Conservation (phyloP, 2,797 vertebrate species). For the Petrocephalus sullivani region DNA sequence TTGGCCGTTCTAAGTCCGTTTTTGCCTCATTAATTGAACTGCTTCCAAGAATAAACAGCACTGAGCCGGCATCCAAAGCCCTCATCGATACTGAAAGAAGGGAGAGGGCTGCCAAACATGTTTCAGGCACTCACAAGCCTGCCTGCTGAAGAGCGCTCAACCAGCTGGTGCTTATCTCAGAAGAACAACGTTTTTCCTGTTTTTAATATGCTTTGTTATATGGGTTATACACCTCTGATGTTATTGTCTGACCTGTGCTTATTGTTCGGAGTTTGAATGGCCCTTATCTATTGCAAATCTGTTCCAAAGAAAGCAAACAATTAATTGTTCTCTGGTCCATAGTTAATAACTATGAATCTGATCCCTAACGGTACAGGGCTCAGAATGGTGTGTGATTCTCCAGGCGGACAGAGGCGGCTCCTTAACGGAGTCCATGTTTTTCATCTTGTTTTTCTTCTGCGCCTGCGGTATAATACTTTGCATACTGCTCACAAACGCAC, state of each 20-base stretch:
- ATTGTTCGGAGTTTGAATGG: constrained; percentile 33
- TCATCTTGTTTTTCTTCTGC: no score
- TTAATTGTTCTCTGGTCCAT: constrained; percentile 38
- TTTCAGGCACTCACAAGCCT: constrained; percentile 34
- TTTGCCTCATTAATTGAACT: constrained; percentile 32
- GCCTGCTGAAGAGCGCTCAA: constrained; percentile 28
- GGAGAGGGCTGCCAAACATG: background rate
- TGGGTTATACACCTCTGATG: constrained; percentile 26
- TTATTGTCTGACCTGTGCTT: constrained; percentile 27
- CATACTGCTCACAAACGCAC: background rate
- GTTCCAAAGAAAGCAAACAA: constrained; percentile 34
- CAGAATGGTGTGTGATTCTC: background rate
- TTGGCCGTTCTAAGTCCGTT: background rate
- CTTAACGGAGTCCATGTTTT: background rate
- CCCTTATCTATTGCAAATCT: constrained; percentile 37
- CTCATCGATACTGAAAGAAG: constrained; percentile 25
- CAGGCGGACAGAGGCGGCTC: background rate
- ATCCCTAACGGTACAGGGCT: constrained; percentile 22
- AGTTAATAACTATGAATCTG: constrained; percentile 35
- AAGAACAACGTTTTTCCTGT: constrained; percentile 44
- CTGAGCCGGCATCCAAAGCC: constrained; percentile 19
- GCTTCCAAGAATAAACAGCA: constrained; percentile 18
- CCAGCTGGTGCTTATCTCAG: constrained; percentile 42
- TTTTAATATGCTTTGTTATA: constrained; percentile 30
- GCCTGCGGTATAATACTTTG: background rate